Percentiles rank a stretch among this genome's conserved stretches.
Conservation (phyloP, 2,888 invertebrate genomes). For the Craniophora ligustri region DNA sequence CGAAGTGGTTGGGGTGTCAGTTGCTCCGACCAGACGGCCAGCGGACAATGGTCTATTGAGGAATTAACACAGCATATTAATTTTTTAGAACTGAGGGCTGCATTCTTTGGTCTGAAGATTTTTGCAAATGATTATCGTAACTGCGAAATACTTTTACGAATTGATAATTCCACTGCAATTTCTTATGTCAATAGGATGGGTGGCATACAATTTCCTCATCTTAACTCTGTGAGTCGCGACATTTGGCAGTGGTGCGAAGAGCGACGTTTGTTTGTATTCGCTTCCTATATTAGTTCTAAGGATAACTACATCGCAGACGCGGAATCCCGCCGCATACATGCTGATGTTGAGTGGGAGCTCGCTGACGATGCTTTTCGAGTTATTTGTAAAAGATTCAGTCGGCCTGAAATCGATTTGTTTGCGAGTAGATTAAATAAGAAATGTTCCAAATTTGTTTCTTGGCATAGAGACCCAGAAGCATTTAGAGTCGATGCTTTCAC, state of each 20-base stretch:
- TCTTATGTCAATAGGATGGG: conserved; percentile 8
- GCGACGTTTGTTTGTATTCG: not conserved
- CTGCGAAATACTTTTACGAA: conserved; percentile 7
- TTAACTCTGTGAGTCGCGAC: not conserved
- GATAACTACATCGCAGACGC: conserved; percentile 11
- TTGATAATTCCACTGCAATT: conserved; percentile 9
- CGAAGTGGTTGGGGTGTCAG: conserved; percentile 3
- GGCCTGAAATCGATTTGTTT: not conserved
- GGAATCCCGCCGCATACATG: conserved; percentile 5
- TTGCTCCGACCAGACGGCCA: not conserved
- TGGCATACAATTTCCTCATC: not conserved
- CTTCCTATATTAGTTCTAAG: conserved; percentile 6
- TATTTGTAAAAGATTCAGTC: conserved; percentile 2
- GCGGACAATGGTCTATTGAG: not conserved
- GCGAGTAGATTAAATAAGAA: not conserved
- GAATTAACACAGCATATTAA: not conserved
- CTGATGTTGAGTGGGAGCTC: conserved; percentile 6
- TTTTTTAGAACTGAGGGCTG: conserved; percentile 3
- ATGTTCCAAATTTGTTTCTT: conserved; percentile 8
- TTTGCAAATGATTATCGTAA: conserved; percentile 2
- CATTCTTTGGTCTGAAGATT: conserved; percentile 1
- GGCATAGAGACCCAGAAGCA: not conserved
- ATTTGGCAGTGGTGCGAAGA: conserved; percentile 11
- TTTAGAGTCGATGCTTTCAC: not conserved
- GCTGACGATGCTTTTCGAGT: not conserved